Conservation (phyloP, 2,888 invertebrate genomes). For the Pachliopta kotzebuea region DNA sequence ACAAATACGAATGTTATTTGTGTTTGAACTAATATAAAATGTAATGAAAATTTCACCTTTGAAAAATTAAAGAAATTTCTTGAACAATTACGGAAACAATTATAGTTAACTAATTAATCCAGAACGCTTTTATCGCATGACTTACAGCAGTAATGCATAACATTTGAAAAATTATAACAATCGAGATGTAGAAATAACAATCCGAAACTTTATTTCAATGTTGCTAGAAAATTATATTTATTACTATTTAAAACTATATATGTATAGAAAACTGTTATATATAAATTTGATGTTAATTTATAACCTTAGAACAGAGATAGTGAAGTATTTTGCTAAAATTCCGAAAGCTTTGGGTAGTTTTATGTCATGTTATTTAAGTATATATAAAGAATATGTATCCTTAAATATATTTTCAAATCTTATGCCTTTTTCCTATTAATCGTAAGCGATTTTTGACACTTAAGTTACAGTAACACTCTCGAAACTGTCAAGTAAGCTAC, state of each 20-base stretch:
- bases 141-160: constrained; percentile 25
- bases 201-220: constrained; percentile 13
- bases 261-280: too few species aligned
- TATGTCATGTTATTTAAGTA: too few species aligned
- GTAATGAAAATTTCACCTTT: neutral
- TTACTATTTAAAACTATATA: too few species aligned
- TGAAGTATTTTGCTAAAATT: neutral
- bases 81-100: constrained; percentile 25
- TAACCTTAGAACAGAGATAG: neutral
- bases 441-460: too few species aligned
- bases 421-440: too few species aligned
- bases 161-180: constrained; percentile 23
- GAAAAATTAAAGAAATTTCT: constrained; percentile 5
- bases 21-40: neutral
- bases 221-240: constrained; percentile 4
- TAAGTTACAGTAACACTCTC: too few species aligned
- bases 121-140: constrained; percentile 32
- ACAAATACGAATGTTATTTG: too few species aligned
- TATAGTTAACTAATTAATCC: constrained; percentile 31
- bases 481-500: too few species aligned
- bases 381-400: too few species aligned
- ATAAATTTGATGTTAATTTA: neutral
- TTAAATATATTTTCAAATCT: too few species aligned
- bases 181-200: neutral
- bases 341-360: too few species aligned